A percentile compares a stretch with the other conserved stretches of the same genome.
These are phyloP conservation scores for Siphlonurus alternatus DNA, from an alignment of 2,888 invertebrate genomes.

Conservation along the genomic window DNA sequence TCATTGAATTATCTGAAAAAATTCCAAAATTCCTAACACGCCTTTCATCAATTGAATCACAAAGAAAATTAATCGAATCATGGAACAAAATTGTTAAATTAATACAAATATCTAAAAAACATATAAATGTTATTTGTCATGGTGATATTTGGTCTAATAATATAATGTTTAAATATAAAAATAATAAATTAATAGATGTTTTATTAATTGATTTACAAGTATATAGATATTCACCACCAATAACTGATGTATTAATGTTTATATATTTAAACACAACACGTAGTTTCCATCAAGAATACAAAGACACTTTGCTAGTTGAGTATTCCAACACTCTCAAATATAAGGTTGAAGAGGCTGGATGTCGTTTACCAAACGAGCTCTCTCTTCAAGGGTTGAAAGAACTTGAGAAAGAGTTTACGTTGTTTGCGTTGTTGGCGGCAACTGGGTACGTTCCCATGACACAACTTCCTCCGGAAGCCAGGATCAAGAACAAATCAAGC, in stretches of 20 bases:
- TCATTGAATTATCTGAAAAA: not conserved
- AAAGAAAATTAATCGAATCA: not conserved
- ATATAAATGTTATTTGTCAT: not conserved
- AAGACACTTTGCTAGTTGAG: not conserved
- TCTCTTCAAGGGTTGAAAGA: not conserved
- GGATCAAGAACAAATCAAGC: not conserved
- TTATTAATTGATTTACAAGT: not conserved
- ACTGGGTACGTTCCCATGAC: not conserved
- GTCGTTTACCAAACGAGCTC: not conserved
- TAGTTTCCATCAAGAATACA: not conserved
- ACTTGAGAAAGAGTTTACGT: not conserved
- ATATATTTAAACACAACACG: not conserved
- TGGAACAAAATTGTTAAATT: not conserved
- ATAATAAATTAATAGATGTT: not conserved
- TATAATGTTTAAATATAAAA: not conserved
- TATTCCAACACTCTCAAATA: not conserved
- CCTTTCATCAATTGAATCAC: not conserved
- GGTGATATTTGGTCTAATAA: not conserved
- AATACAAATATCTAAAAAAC: not conserved
- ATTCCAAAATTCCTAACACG: not conserved
- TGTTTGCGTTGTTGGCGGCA: not conserved
- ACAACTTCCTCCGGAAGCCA: not conserved
- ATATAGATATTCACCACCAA: not conserved
- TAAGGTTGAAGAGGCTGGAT: not conserved
- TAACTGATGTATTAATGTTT: not conserved